Conservation (phyloP, 2,888 invertebrate species). For the Ernsta delagoae region DNA sequence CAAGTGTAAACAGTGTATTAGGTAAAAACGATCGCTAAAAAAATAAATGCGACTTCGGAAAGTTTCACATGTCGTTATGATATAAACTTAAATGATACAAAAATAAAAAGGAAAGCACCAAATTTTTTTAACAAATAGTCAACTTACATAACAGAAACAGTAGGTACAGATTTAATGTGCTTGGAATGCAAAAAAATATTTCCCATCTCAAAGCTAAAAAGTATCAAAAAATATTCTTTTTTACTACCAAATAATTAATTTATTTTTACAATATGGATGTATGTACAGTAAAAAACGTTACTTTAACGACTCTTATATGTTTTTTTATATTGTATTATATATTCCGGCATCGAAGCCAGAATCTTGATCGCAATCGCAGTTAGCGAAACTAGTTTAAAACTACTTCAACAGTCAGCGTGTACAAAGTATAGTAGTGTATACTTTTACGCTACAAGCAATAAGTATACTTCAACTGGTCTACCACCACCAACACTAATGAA, state of each 20-base stretch:
- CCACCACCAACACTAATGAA: too few species aligned
- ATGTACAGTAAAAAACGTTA: background rate
- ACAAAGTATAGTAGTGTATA: too few species aligned
- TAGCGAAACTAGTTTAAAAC: background rate
- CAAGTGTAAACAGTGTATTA: background rate
- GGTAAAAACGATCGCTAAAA: conserved; percentile 9
- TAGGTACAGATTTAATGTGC: conserved; percentile 19
- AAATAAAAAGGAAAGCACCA: conserved; percentile 39
- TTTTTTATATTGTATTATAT: background rate
- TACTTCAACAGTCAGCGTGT: background rate
- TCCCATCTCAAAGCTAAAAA: conserved; percentile 43
- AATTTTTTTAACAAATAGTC: conserved; percentile 30
- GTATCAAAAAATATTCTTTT: conserved; percentile 50
- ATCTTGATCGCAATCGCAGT: too few species aligned
- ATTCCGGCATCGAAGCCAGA: background rate
- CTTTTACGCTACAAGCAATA: too few species aligned
- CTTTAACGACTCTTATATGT: background rate
- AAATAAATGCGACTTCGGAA: conserved; percentile 34
- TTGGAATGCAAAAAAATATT: conserved; percentile 49
- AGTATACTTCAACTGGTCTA: too few species aligned
- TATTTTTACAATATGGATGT: conserved; percentile 7
- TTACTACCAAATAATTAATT: conserved; percentile 2
- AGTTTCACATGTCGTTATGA: conserved; percentile 18
- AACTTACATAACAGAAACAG: conserved; percentile 7
- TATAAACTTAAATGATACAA: conserved; percentile 21